phyloP scores from a whole-genome alignment of 2,797 vertebrate species.

The Argyrosomus regius region DNA sequence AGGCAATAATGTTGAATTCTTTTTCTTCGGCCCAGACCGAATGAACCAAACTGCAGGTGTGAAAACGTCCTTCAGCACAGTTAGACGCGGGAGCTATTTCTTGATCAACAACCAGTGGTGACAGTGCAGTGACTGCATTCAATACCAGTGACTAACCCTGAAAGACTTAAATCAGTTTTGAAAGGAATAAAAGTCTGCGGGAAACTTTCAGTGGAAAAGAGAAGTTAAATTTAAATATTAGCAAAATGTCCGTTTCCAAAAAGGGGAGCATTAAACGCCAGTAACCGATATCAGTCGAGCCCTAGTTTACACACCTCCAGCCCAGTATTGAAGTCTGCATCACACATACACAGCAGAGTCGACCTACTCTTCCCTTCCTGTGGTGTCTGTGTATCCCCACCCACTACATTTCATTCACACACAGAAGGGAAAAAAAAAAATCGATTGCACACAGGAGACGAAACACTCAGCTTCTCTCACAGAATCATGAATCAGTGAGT shows the following conservation, averaged over 20 bases:
- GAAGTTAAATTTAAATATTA: not conserved
- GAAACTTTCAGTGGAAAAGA: not conserved
- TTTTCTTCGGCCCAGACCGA: not conserved
- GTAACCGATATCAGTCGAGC: constrained; percentile 51
- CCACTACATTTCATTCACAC: constrained; percentile 28
- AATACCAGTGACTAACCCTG: not conserved
- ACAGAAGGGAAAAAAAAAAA: constrained; percentile 36
- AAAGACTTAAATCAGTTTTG: not conserved
- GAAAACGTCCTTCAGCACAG: not conserved
- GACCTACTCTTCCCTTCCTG: constrained; percentile 8
- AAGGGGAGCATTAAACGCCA: not conserved
- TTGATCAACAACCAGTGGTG: not conserved
- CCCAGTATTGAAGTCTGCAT: constrained; percentile 48
- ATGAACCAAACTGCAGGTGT: not conserved
- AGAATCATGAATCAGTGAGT: constrained; percentile 50
- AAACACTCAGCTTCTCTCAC: constrained; percentile 41
- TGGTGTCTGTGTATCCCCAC: constrained; percentile 10
- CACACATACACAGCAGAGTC: constrained; percentile 8
- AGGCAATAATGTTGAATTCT: no score
- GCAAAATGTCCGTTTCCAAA: not conserved
- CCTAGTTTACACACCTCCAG: constrained; percentile 42
- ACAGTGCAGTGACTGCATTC: not conserved
- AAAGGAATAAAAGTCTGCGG: not conserved
- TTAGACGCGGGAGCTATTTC: not conserved
- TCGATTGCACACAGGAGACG: constrained; percentile 31